Base-by-base conservation (phyloP, 1,140 invertebrate genomes). In the Phenacoccus solenopsis region DNA sequence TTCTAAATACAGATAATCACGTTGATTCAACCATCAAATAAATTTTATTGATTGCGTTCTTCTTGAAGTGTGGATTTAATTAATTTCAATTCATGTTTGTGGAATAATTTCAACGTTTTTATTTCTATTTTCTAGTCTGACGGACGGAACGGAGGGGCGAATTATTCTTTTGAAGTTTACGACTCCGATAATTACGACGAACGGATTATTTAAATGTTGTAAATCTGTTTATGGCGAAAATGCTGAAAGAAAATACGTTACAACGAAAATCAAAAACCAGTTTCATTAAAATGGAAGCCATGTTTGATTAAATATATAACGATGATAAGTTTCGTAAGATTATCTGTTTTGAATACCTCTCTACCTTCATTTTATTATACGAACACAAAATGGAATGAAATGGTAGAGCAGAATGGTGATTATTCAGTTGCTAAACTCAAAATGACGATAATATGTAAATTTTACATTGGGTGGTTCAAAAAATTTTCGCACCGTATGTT, bases 271-370 rank as follows among this genome's bases (percentile, higher is more conserved):
- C 25, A 64, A 64, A 64, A 64, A 64, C 59, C 59, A 64, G 59
- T 64, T 64, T 64, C 16, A 64, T 64, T 64, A 64, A 64, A 64
- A 64, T 64, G 59, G 59, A 64, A 64, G 59, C 59, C 59, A 64
- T 64, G 21, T 64, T 64, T 64, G 59, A 64, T 24, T 64, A 64
- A 10, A 64, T 64, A 64, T 24, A 27, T 27, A 22, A 27, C 59
- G 59, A 24, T 64, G 59, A 64, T 64, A 64, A 64, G 59, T 64
- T 64, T 24, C 59, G 21, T 27, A 64, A 64, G 59, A 24, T 64
- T 64, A 64, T 64, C 59, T 64, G 59, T 24, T 64, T 64, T 64
- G 21, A 64, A 59, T 59, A 59, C 59, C 21, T 64, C 59, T 64
- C 59, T 64, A 22, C 5, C 4, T 64, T 64, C 59, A 64, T 16